phyloP scores from a whole-genome alignment of 1,140 invertebrate genomes.

The Meloidogyne exigua region DNA sequence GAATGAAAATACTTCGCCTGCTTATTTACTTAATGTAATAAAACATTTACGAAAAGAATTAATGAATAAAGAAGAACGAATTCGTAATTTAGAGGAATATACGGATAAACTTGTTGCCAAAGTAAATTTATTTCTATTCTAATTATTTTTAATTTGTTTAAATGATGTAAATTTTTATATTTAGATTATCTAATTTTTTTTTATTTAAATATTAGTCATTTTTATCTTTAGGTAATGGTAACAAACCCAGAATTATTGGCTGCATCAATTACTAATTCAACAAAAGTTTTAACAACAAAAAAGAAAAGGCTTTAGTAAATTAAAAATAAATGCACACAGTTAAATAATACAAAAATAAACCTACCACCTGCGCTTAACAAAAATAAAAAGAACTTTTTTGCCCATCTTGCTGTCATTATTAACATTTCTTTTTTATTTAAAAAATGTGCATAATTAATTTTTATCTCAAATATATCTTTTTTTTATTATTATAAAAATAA shows the following conservation, averaged over 20 bases:
- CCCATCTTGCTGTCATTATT: background rate
- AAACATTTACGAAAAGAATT: constrained; percentile 40
- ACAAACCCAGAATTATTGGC: background rate
- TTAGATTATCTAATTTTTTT: too few relatives aligned
- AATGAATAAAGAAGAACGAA: constrained; percentile 36
- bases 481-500: background rate
- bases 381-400: background rate
- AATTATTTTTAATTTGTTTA: too few relatives aligned
- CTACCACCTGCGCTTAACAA: background rate
- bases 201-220: too few relatives aligned
- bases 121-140: background rate
- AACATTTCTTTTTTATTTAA: background rate
- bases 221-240: background rate
- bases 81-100: constrained; percentile 45
- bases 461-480: background rate
- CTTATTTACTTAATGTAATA: constrained; percentile 46
- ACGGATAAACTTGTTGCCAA: constrained; percentile 36
- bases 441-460: too few relatives aligned
- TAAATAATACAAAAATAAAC: background rate
- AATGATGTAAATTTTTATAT: too few relatives aligned
- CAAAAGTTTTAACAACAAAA: background rate
- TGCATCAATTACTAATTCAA: background rate
- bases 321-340: background rate
- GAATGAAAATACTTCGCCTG: constrained; percentile 45
- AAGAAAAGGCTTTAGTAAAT: background rate